These are phyloP conservation scores for Druon quercuslanigerum DNA, from an alignment of 1,140 invertebrate genomes.

Conservation along the genomic window DNA sequence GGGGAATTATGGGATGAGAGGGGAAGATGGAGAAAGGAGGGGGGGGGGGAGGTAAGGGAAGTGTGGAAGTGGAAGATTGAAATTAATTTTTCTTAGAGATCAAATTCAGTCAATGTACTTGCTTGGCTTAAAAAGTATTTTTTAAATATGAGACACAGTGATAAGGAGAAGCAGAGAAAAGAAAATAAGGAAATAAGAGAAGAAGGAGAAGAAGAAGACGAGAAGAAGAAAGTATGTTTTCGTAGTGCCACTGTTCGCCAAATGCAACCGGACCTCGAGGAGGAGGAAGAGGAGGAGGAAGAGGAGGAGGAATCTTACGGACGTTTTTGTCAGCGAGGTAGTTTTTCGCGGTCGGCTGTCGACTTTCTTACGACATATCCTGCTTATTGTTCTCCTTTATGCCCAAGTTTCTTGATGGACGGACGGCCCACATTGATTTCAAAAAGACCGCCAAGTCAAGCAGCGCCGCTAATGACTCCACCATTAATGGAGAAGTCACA, in stretches of 20 bases:
- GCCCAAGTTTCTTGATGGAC: neutral
- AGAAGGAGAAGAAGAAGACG: too few species aligned
- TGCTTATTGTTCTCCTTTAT: conserved; percentile 26
- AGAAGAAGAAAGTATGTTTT: conserved; percentile 34
- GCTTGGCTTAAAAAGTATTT: too few species aligned
- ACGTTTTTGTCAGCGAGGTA: conserved; percentile 8
- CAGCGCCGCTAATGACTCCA: conserved; percentile 14
- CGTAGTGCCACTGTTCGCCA: conserved; percentile 3
- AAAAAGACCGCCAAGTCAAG: conserved; percentile 4
- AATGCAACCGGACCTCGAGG: conserved; percentile 34
- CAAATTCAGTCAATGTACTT: too few species aligned
- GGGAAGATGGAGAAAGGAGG: too few species aligned
- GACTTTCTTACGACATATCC: conserved; percentile 25
- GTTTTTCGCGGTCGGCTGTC: conserved; percentile 6
- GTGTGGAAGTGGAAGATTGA: too few species aligned
- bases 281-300: conserved; percentile 48
- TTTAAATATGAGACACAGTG: too few species aligned
- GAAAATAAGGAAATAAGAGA: conserved; percentile 32
- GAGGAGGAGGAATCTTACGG: conserved; percentile 46
- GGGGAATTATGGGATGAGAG: too few species aligned
- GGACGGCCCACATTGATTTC: conserved; percentile 18
- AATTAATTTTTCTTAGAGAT: too few species aligned
- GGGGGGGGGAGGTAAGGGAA: too few species aligned
- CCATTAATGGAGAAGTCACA: conserved; percentile 25
- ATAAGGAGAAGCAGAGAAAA: neutral